Percentiles rank a stretch among this genome's conserved stretches.
These are phyloP conservation scores for Luffia ferchaultella DNA, from an alignment of 2,888 invertebrate species.

Conservation along the genomic window DNA sequence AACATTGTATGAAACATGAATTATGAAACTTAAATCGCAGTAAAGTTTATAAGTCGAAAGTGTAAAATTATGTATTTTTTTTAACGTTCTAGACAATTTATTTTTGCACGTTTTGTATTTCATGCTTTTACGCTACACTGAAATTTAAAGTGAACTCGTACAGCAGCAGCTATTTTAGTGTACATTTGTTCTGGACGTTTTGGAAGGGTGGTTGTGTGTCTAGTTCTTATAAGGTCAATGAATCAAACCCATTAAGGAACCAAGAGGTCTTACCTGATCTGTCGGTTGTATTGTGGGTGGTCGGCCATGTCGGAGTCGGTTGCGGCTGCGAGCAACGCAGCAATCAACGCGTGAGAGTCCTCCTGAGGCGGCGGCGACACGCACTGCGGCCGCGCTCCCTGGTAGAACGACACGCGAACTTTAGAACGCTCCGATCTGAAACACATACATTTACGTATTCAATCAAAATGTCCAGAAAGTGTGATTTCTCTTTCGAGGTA, in stretches of 20 bases:
- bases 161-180: no score
- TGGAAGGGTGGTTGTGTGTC: no score
- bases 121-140: background rate
- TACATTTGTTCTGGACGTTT: no score
- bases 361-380: slow-evolving; percentile 66
- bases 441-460: no score
- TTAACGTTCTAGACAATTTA: background rate
- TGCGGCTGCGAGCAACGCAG: slow-evolving; percentile 44
- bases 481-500: no score
- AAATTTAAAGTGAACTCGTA: background rate
- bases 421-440: slow-evolving; percentile 80
- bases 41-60: background rate
- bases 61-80: background rate
- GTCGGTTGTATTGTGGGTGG: slow-evolving; percentile 68
- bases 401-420: slow-evolving; percentile 85
- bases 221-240: no score
- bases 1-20: no score
- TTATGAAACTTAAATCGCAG: no score
- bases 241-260: no score
- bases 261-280: slow-evolving; percentile 67
- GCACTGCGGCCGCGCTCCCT: slow-evolving; percentile 80
- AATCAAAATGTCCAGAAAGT: no score
- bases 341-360: slow-evolving; percentile 41
- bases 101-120: background rate
- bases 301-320: slow-evolving; percentile 52